These are phyloP conservation scores for Adrianichthys oophorus DNA, from an alignment of 2,797 vertebrate species.

Conservation along the genomic window DNA sequence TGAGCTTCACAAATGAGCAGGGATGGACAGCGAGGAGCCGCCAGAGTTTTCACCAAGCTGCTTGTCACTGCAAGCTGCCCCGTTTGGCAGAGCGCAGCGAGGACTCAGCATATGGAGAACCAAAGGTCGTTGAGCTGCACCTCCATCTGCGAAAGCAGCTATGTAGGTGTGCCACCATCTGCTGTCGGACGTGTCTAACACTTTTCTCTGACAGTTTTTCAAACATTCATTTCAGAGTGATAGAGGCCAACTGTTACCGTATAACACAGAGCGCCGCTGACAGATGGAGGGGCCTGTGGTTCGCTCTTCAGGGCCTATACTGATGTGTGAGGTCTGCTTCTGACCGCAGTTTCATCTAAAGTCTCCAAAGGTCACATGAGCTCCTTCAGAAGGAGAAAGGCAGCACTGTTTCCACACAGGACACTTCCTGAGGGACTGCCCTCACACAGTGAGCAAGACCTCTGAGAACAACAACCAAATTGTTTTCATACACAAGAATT, in stretches of 20 bases:
- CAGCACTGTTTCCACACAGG: too few relatives aligned
- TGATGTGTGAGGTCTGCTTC: too few relatives aligned
- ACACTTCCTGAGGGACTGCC: too few relatives aligned
- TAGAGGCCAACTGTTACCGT: slow-evolving; percentile 16
- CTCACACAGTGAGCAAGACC: too few relatives aligned
- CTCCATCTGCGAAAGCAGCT: slow-evolving; percentile 61
- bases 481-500: too few relatives aligned
- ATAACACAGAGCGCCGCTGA: too few relatives aligned
- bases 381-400: too few relatives aligned
- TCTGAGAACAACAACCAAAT: too few relatives aligned
- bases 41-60: slow-evolving; percentile 35
- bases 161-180: slow-evolving; percentile 72
- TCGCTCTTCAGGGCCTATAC: too few relatives aligned
- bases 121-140: slow-evolving; percentile 30
- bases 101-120: slow-evolving; percentile 55
- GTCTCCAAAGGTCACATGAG: too few relatives aligned
- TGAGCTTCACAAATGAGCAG: slow-evolving; percentile 2
- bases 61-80: slow-evolving; percentile 48
- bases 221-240: slow-evolving; percentile 9
- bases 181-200: slow-evolving; percentile 63
- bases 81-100: slow-evolving; percentile 50
- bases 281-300: too few relatives aligned
- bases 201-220: slow-evolving; percentile 13
- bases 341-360: too few relatives aligned
- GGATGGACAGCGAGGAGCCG: slow-evolving; percentile 10